phyloP scores from a whole-genome alignment of 2,888 invertebrate genomes.

The Clitarchus hookeri region DNA sequence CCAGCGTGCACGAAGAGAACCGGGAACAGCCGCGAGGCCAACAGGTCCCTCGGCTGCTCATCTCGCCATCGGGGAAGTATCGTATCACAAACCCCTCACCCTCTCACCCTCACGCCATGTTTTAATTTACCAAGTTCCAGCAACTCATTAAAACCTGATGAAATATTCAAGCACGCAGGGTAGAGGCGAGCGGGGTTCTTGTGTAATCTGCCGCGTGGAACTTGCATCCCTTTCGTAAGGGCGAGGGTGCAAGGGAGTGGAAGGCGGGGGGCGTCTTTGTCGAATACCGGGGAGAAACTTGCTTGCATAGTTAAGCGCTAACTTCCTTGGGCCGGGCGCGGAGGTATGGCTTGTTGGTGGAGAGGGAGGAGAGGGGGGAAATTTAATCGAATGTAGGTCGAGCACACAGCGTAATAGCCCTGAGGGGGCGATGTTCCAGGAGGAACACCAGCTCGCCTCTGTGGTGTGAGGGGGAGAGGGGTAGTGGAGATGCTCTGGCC shows the following conservation, averaged over 20 bases:
- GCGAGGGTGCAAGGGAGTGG: not conserved
- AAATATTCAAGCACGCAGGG: constrained; percentile 5
- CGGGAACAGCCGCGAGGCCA: too few species aligned
- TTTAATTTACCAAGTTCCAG: constrained; percentile 12
- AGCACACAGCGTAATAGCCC: not conserved
- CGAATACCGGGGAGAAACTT: not conserved
- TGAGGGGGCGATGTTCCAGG: not conserved
- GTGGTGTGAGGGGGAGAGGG: too few species aligned
- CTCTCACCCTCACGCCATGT: not conserved
- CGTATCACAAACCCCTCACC: too few species aligned
- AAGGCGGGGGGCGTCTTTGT: not conserved
- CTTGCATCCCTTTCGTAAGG: too few species aligned
- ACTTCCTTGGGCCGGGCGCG: not conserved
- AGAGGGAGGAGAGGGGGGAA: not conserved
- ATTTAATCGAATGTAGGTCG: constrained; percentile 4
- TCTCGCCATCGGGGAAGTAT: too few species aligned
- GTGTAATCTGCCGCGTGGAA: too few species aligned
- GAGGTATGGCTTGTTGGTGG: not conserved
- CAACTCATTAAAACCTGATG: constrained; percentile 26
- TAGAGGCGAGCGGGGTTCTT: not conserved
- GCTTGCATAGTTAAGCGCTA: not conserved
- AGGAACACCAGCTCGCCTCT: too few species aligned
- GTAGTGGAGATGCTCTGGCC: too few species aligned
- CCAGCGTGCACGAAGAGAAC: too few species aligned
- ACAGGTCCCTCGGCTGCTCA: too few species aligned